phyloP scores from a whole-genome alignment of 2,113 vertebrate genomes.

The Psammodynastes pulverulentus region DNA sequence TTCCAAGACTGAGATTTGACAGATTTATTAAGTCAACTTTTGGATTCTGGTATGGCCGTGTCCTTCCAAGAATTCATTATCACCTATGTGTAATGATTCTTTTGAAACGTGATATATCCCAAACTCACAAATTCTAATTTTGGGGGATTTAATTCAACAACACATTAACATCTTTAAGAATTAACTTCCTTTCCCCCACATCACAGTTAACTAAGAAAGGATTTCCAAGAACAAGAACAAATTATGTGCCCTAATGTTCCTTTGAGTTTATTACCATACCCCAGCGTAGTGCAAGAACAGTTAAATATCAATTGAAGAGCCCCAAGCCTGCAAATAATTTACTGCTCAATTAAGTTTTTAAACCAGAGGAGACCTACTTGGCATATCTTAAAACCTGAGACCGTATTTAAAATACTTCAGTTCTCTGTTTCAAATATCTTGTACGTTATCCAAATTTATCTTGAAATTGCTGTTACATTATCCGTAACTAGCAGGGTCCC shows the following conservation, averaged over 20 bases:
- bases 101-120: background rate
- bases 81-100: background rate
- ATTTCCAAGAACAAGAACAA: background rate
- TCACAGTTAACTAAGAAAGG: background rate
- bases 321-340: background rate
- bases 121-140: background rate
- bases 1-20: background rate
- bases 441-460: background rate
- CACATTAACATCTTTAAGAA: background rate
- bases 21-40: background rate
- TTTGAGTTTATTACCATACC: background rate
- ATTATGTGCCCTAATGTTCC: background rate
- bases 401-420: background rate
- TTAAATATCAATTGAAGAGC: background rate
- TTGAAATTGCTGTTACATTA: background rate
- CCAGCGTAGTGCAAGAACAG: background rate
- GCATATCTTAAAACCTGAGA: background rate
- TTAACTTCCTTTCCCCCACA: background rate
- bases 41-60: background rate
- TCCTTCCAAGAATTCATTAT: background rate
- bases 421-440: background rate
- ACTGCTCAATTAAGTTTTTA: background rate
- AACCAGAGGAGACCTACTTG: background rate
- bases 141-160: background rate
- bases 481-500: too few relatives aligned